A percentile compares a stretch with the other conserved stretches of the same genome.
Conservation (phyloP, 2,797 vertebrate genomes). For the Toxotes lorentzi region DNA sequence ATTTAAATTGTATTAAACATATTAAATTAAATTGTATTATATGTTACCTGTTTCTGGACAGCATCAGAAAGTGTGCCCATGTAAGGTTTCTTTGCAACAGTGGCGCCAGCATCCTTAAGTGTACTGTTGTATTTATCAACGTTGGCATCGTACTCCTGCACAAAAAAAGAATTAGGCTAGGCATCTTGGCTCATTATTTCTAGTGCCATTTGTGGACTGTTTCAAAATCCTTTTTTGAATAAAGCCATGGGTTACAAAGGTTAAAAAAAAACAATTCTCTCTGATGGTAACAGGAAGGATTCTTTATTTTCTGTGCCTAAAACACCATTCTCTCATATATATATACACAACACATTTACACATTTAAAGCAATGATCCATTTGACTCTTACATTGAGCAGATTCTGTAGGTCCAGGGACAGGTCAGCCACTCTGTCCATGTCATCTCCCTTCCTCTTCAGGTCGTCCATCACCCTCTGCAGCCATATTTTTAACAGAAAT, state of each 20-base stretch:
- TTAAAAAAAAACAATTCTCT: neutral
- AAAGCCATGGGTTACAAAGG: neutral
- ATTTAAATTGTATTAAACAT: neutral
- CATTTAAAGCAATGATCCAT: neutral
- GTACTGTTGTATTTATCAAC: slow-evolving; percentile 89
- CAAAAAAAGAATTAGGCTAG: slow-evolving; percentile 12
- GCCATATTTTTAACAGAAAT: slow-evolving; percentile 17
- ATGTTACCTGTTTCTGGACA: slow-evolving; percentile 90
- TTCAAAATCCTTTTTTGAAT: neutral
- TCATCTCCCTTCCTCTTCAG: slow-evolving; percentile 90
- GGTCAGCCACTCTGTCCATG: slow-evolving; percentile 82
- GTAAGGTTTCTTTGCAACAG: slow-evolving; percentile 77
- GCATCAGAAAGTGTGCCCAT: slow-evolving; percentile 86
- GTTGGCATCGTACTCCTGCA: slow-evolving; percentile 91
- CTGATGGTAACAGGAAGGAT: neutral
- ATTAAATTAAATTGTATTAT: too few species aligned
- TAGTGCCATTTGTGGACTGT: neutral
- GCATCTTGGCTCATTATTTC: neutral
- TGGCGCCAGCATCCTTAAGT: slow-evolving; percentile 80
- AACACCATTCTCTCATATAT: slow-evolving; percentile 1
- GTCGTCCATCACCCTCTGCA: slow-evolving; percentile 91
- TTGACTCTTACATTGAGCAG: slow-evolving; percentile 86
- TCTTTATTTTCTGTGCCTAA: neutral
- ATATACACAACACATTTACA: neutral
- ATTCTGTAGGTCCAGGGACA: slow-evolving; percentile 90